These are phyloP conservation scores for Papilio aristodemus DNA, from an alignment of 1,140 invertebrate genomes.

Conservation along the genomic window DNA sequence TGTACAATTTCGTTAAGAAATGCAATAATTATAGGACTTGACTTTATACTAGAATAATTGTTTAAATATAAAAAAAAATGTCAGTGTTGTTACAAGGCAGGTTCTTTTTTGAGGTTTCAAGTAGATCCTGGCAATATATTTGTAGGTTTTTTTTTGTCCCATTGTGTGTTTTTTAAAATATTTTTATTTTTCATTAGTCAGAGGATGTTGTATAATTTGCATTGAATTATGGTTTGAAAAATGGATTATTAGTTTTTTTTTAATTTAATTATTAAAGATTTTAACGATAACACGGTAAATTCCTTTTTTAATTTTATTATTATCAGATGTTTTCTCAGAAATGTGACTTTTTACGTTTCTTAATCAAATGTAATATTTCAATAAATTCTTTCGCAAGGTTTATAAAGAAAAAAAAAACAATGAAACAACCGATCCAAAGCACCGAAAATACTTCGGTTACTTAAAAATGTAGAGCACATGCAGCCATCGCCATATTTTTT, in stretches of 20 bases:
- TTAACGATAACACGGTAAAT: no score
- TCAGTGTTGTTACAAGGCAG: slow-evolving; percentile 6
- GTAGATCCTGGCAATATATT: slow-evolving; percentile 39
- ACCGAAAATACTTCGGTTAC: no score
- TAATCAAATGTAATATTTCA: no score
- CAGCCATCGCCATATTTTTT: not conserved
- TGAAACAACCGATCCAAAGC: no score
- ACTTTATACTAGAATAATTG: not conserved
- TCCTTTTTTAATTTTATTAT: no score
- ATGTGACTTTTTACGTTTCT: no score
- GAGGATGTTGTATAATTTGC: slow-evolving; percentile 10
- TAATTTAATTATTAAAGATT: not conserved
- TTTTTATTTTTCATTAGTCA: not conserved
- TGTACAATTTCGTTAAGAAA: not conserved
- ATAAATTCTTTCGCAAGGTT: no score
- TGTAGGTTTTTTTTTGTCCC: slow-evolving; percentile 35
- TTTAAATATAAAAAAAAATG: not conserved
- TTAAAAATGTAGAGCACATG: no score
- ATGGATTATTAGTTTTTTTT: slow-evolving; percentile 5
- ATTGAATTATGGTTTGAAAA: not conserved
- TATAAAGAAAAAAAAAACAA: no score
- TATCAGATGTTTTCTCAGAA: no score
- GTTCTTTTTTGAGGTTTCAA: slow-evolving; percentile 53
- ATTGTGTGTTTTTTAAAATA: slow-evolving; percentile 6
- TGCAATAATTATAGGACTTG: slow-evolving; percentile 3